Evolutionary conservation across 2,113 vertebrate species (phyloP).

Genomic region (Sylvicapra grimmia): DNA sequence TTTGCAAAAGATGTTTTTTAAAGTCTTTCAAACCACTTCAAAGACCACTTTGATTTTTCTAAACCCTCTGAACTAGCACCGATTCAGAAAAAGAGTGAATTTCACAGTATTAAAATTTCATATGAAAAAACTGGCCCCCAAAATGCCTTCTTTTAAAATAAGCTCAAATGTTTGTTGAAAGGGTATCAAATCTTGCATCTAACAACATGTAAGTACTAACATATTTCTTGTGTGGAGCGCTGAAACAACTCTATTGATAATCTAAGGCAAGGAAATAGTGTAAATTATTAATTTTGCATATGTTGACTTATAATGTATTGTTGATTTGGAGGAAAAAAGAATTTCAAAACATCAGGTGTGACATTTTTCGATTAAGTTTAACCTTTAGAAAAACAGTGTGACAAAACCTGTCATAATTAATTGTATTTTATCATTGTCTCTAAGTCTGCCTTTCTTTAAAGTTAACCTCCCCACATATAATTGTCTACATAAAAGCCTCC

Average conservation of each 20-base stretch:
- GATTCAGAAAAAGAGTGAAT: not conserved
- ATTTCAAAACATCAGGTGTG: not conserved
- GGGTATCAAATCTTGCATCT: not conserved
- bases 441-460: slow-evolving; percentile 3
- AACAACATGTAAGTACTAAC: not conserved
- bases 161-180: not conserved
- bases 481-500: not conserved
- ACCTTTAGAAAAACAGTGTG: slow-evolving; percentile 5
- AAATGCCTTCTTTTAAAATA: not conserved
- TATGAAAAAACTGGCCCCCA: not conserved
- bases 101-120: slow-evolving; percentile 16
- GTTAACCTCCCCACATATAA: not conserved
- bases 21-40: slow-evolving; percentile 42
- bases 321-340: not conserved
- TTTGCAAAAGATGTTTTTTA: not conserved
- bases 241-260: not conserved
- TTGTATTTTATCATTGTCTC: not conserved
- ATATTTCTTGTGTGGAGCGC: not conserved
- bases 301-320: not conserved
- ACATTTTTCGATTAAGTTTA: slow-evolving; percentile 3
- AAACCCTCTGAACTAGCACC: not conserved
- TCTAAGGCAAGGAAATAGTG: not conserved
- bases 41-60: not conserved
- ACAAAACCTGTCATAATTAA: slow-evolving; percentile 10
- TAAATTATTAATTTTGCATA: not conserved